A percentile compares a stretch with the other conserved stretches of the same genome.
phyloP scores from a whole-genome alignment of 1,140 invertebrate species.

The Cheumatopsyche charites region DNA sequence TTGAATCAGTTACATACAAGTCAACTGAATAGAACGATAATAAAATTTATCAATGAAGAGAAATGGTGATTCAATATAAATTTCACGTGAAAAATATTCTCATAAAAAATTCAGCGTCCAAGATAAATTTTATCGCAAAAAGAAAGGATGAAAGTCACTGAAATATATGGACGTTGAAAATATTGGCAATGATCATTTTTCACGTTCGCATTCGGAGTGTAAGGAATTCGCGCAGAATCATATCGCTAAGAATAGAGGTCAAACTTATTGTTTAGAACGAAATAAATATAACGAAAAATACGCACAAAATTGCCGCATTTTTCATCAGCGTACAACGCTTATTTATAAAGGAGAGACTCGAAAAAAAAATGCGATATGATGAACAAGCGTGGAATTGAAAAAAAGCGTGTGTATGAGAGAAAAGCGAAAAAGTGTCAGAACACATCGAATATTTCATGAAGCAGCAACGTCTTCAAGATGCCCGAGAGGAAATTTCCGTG shows the following conservation, averaged over 20 bases:
- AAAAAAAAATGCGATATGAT: background rate
- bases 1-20: too few relatives aligned
- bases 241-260: background rate
- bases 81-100: too few relatives aligned
- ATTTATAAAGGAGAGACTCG: background rate
- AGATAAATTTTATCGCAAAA: constrained; percentile 10
- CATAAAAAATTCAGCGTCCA: too few relatives aligned
- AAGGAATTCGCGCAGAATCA: background rate
- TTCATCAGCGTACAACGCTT: too few relatives aligned
- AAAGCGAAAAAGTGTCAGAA: background rate
- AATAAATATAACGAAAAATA: too few relatives aligned
- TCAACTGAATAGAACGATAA: too few relatives aligned
- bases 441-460: background rate
- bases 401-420: too few relatives aligned
- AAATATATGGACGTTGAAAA: background rate
- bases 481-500: background rate
- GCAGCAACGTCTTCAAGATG: background rate
- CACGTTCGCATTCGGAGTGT: constrained; percentile 1
- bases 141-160: background rate
- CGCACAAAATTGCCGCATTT: too few relatives aligned
- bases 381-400: background rate
- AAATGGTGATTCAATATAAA: too few relatives aligned
- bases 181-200: constrained; percentile 33
- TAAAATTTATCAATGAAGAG: too few relatives aligned
- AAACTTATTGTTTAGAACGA: too few relatives aligned